Evolutionary conservation across 2,113 vertebrate genomes (phyloP).

Genomic region (Cyprinus carpio): DNA sequence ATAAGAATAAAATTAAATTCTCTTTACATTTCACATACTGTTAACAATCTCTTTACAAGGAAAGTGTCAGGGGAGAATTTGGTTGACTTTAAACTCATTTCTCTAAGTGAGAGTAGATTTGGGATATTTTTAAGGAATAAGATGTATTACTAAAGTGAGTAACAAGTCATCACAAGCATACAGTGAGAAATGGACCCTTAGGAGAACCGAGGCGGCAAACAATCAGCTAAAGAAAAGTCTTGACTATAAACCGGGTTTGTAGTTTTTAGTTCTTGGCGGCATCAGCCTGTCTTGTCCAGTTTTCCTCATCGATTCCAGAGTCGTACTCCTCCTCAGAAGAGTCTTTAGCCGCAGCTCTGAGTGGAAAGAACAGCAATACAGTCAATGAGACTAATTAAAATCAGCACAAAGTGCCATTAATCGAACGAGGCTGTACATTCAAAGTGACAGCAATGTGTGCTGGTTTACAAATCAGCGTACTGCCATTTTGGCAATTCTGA

Average conservation of each 20-base stretch:
- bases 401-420: neutral
- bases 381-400: neutral
- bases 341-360: conserved; percentile 82
- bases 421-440: neutral
- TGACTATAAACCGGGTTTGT: neutral
- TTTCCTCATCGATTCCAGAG: conserved; percentile 87
- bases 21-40: conserved; percentile 42
- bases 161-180: conserved; percentile 5
- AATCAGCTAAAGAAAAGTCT: conserved; percentile 5
- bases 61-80: conserved; percentile 21
- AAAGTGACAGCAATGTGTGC: neutral
- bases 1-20: conserved; percentile 42
- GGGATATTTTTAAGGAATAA: neutral
- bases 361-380: conserved; percentile 51
- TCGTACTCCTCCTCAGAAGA: conserved; percentile 87
- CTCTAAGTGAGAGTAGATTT: neutral
- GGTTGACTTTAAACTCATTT: conserved; percentile 35
- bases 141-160: neutral
- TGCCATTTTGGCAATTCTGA: no score
- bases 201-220: conserved; percentile 2
- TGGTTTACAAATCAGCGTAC: no score
- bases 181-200: conserved; percentile 32
- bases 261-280: conserved; percentile 84
- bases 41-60: conserved; percentile 26
- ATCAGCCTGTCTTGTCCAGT: conserved; percentile 86